Evolutionary conservation across 2,113 vertebrate species (phyloP).

Genomic region (Neogobius melanostomus): DNA sequence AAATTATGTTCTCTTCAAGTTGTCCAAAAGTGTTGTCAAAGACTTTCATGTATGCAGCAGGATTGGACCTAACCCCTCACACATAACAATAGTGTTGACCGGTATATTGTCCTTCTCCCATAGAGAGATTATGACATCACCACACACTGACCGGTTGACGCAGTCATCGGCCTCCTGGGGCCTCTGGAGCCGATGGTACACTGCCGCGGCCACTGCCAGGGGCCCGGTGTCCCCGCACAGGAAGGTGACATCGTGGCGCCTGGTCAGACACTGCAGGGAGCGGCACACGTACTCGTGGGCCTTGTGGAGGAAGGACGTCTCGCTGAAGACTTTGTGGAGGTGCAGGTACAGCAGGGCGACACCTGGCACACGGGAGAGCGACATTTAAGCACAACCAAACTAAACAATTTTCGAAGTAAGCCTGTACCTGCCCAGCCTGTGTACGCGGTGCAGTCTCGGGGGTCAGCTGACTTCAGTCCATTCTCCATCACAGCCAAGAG

Average conservation of each 20-base stretch:
- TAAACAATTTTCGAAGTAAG: neutral
- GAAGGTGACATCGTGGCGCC: constrained; percentile 88
- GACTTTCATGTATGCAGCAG: too few species aligned
- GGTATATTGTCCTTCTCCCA: too few species aligned
- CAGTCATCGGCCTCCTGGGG: constrained; percentile 86
- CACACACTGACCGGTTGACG: constrained; percentile 79
- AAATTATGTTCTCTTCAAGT: too few species aligned
- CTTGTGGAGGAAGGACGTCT: constrained; percentile 81
- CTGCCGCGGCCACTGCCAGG: constrained; percentile 85
- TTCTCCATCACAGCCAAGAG: constrained; percentile 89
- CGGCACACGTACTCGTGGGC: constrained; percentile 82
- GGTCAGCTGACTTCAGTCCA: constrained; percentile 87
- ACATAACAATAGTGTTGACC: too few species aligned
- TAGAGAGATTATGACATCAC: too few species aligned
- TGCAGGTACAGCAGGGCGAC: constrained; percentile 93
- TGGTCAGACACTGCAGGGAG: constrained; percentile 83
- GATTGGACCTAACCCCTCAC: too few species aligned
- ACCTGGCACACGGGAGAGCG: constrained; percentile 71
- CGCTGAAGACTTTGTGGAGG: constrained; percentile 84
- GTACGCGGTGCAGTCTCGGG: constrained; percentile 85
- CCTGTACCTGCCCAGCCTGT: constrained; percentile 90
- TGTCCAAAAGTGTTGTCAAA: too few species aligned
- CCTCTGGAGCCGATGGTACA: constrained; percentile 83
- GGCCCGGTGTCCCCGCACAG: constrained; percentile 91
- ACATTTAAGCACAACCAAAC: too few species aligned